A percentile compares a stretch with the other conserved stretches of the same genome.
Evolutionary conservation across 2,113 vertebrate genomes (phyloP).

Genomic region (Odocoileus virginianus): DNA sequence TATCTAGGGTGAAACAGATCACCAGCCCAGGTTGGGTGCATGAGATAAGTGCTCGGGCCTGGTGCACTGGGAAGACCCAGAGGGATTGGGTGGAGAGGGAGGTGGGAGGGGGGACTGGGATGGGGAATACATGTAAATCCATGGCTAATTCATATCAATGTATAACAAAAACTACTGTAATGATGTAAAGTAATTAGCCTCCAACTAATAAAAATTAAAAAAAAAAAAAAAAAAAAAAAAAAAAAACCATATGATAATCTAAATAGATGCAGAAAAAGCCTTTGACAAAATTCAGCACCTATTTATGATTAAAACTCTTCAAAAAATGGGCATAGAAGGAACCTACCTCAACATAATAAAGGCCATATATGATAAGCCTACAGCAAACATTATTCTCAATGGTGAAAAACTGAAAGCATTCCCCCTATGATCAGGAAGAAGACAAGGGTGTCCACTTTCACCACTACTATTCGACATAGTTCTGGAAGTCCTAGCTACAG

Average conservation of each 20-base stretch:
- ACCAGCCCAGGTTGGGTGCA: too few species aligned
- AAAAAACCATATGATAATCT: not conserved
- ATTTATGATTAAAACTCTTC: not conserved
- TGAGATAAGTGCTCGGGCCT: too few species aligned
- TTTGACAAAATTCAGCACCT: not conserved
- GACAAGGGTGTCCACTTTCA: not conserved
- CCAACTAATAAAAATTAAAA: too few species aligned
- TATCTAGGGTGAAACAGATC: too few species aligned
- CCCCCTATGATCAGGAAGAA: not conserved
- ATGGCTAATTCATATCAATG: too few species aligned
- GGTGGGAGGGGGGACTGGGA: too few species aligned
- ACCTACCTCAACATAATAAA: not conserved
- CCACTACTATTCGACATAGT: not conserved
- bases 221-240: too few species aligned
- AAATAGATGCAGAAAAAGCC: not conserved
- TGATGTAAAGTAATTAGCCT: too few species aligned
- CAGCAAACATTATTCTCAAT: not conserved
- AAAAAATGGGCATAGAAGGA: not conserved
- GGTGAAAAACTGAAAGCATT: not conserved
- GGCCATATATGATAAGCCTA: not conserved
- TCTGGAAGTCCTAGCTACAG: not conserved
- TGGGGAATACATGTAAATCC: too few species aligned
- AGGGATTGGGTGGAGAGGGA: too few species aligned
- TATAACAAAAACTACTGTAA: too few species aligned
- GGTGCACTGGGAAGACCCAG: too few species aligned